phyloP scores from a whole-genome alignment of 1,140 invertebrate species.

The Lucilia cuprina region DNA sequence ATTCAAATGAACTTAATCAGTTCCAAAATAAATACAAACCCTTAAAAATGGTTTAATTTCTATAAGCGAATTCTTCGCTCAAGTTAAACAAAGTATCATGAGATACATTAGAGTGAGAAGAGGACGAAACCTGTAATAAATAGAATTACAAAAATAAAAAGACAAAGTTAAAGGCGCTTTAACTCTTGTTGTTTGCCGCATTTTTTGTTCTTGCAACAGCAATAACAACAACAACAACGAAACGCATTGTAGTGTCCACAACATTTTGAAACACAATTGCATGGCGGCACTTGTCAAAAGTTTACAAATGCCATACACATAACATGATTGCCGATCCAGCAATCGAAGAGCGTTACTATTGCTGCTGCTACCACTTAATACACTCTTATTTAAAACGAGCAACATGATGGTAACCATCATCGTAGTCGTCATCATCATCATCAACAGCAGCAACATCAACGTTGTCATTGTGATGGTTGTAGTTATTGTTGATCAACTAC shows the following conservation, averaged over 20 bases:
- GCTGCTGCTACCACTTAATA: background rate
- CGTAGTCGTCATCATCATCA: background rate
- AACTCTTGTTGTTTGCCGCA: slow-evolving; percentile 23
- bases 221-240: slow-evolving; percentile 18
- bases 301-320: slow-evolving; percentile 28
- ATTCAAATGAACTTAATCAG: no score
- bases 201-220: background rate
- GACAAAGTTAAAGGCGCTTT: slow-evolving; percentile 23
- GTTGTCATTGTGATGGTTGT: background rate
- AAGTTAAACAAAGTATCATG: no score
- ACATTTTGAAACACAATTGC: slow-evolving; percentile 28
- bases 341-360: background rate
- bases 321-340: slow-evolving; percentile 12
- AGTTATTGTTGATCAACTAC: background rate
- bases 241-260: slow-evolving; percentile 9
- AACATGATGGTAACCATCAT: background rate
- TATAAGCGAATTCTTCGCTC: no score
- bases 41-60: no score
- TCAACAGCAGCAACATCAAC: background rate
- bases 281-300: slow-evolving; percentile 34
- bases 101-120: no score
- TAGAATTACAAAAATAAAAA: slow-evolving; percentile 9
- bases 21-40: no score
- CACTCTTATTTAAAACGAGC: background rate
- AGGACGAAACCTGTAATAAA: background rate